Base-by-base conservation (phyloP, 2,888 invertebrate species). In the Cryptops parisi region DNA sequence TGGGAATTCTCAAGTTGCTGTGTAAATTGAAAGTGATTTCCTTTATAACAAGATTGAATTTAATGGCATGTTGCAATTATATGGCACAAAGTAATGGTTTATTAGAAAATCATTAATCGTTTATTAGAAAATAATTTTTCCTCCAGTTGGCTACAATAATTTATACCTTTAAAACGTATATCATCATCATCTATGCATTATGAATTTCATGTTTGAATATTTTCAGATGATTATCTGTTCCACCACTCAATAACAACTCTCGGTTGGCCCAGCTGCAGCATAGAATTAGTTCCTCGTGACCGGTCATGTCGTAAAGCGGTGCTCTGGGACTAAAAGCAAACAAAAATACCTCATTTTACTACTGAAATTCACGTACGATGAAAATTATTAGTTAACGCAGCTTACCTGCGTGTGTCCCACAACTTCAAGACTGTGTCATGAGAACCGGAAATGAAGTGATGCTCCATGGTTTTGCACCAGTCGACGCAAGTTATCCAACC, bases 251-350 rank as follows among this genome's bases (percentile, higher is more conserved):
- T 58, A 98, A 79, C 51, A 82, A 77, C 50, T 82, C 75, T 0
- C 84, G 81, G 70, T 86, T 82, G 1, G 89, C 82, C 96, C 97
- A 98, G 71, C 94, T 89, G 60, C 89, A 87, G 67, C 86, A 84
- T 49, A 98, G 73, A 4, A 91, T 84, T 70, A 89, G 91, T 64
- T 93, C 94, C 63, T 88, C 84, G 67, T 97, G 97, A 0, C 96
- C 96, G 52, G 81, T 78, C 61, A 98, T 72, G 67, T 97, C 90
- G 67, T 84, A 98, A 0, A 98, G 72, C 0, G 96, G 86, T 0
- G 89, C 87, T 65, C 85, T 84, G 0, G 90, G 83, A 67, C 93
- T 87, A 70, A 59, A 74, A 73, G 59, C 54, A 58, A 62, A 58
- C 5, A 41, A 33, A 33, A 9, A 33, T n/a, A n/a, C n/a, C n/a